Evolutionary conservation across 2,888 invertebrate species (phyloP), one percentile per base, ranked within the genome.

Genomic region (Drosophila buzzatii): DNA sequence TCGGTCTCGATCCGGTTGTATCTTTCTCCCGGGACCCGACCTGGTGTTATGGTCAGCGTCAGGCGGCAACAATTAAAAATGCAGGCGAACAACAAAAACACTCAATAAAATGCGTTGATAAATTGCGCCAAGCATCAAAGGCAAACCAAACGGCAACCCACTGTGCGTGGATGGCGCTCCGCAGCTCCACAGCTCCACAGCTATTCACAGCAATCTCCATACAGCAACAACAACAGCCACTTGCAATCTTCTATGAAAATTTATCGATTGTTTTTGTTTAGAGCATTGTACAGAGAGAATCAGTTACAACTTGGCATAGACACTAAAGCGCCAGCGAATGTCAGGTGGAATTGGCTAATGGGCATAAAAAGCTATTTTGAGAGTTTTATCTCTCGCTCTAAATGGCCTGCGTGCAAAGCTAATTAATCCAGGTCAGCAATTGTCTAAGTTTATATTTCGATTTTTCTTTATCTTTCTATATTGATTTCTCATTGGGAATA

Each of bases 321-420:
- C 92, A 91, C 90, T 88, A 92, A 92, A 92, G 92, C 92, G 92
- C 92, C 92, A 92, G 84, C 78, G 64, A 69, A 75, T 59, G 73
- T 70, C 76, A 80, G 65, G 51, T 42, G 44, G 44, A 68, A 41
- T 57, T 45, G 23, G 31, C 52, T 41, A 59, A 71, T 71, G 20
- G 58, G 27, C n/a, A 33, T 58, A 33, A 20, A 49, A 20, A 20
- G 8, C 45, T 58, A 37, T 37, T 47, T 37, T n/a, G 1, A n/a
- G n/a, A n/a, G 7, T 12, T 51, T 45, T 33, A 35, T 44, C 57
- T 37, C 23, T 35, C 7, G 12, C 14, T 20, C 23, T 3, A 37
- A 52, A 37, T n/a, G 31, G 49, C 33, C 3, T 5, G 52, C 35
- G 23, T 16, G 9, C 37, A 5, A 37, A 35, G 14, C 35, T 23